Base-by-base conservation (phyloP, 2,113 vertebrate genomes). In the Carassius gibelio region DNA sequence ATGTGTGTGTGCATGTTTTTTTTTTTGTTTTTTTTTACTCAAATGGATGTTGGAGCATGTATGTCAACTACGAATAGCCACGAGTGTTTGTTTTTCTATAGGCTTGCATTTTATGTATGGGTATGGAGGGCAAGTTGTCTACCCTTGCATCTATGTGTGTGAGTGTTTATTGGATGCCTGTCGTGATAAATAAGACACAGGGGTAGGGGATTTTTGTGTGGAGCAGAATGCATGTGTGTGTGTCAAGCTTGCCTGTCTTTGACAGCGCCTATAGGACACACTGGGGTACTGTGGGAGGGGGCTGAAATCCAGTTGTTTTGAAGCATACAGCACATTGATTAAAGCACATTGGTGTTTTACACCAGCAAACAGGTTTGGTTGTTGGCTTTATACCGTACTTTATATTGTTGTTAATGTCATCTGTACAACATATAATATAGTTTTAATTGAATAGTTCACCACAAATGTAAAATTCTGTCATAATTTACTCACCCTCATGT, bases 111-210 rank as follows among this genome's bases (percentile, higher is more conserved):
- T 14, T 62, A n/a, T 57, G n/a, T 13, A 6, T 50, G 38, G 23
- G n/a, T 13, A 6, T 50, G 38, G 23, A 71, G 48, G 45, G 48
- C 15, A 19, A n/a, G 64, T 55, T 68, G 78, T 64, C 77, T 66
- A 38, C n/a, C n/a, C 50, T 38, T 30, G 14, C 42, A 8, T 26
- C 57, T 81, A 42, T 61, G 55, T 48, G 9, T 48, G 2, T 78
- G 26, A 3, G 83, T 68, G 64, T 68, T 17, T 19, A 7, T 14
- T 38, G 48, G 19, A 15, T 50, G 78, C 38, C 79, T 83, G 17
- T 0, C 74, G 50, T 89, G 6, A 82, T 84, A 82, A 86, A 86
- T 78, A 52, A 72, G 48, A 78, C 52, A 69, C 76, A 48, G 71
- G 21, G 62, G 71, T 59, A 34, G 13, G 61, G 61, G 11, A 78